Evolutionary conservation across 2,113 vertebrate species (phyloP).

Genomic region (Otocyon megalotis): DNA sequence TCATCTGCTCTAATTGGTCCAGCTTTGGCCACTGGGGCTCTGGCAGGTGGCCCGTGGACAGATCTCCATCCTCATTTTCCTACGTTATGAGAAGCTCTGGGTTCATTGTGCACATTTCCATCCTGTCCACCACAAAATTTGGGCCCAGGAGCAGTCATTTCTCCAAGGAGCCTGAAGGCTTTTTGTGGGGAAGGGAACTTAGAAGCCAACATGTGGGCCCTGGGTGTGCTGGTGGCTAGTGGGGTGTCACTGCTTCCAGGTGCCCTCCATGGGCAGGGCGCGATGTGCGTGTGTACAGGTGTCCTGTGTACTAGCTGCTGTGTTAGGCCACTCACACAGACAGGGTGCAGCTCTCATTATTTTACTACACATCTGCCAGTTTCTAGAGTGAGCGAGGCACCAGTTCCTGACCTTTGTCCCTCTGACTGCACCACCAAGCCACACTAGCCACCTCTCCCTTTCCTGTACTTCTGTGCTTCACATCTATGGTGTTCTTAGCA

Average conservation of each 20-base stretch:
- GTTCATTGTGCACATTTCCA: neutral
- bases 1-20: accelerated
- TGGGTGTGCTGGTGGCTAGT: accelerated
- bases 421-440: neutral
- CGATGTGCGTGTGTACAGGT: accelerated
- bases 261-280: accelerated
- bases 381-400: accelerated
- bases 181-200: neutral
- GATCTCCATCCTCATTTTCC: too few species aligned
- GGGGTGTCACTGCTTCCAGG: accelerated
- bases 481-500: neutral
- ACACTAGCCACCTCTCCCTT: accelerated
- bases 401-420: neutral
- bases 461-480: accelerated
- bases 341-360: accelerated
- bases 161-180: neutral
- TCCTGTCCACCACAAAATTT: too few species aligned
- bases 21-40: too few species aligned
- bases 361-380: accelerated
- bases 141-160: neutral
- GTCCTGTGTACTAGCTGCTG: accelerated
- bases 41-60: accelerated
- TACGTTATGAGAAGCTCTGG: neutral
- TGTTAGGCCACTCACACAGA: accelerated
- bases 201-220: neutral